Percentiles rank a stretch among this genome's conserved stretches.
These are phyloP conservation scores for Parauchenoglanis ngamensis DNA, from an alignment of 2,797 vertebrate species.

Conservation along the genomic window DNA sequence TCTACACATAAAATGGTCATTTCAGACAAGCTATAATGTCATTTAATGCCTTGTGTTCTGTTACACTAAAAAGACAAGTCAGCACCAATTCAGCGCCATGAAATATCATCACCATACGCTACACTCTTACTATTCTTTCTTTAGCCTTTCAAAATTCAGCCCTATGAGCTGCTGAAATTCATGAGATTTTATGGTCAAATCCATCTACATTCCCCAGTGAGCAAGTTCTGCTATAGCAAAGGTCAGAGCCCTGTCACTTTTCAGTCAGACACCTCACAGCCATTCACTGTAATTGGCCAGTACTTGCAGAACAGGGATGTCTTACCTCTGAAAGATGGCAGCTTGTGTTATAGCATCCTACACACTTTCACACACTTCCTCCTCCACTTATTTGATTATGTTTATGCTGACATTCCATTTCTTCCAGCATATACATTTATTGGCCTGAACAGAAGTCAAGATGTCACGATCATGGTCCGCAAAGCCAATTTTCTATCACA, in stretches of 20 bases:
- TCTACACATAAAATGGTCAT: neutral
- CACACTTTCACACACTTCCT: constrained; percentile 21
- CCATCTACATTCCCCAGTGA: constrained; percentile 43
- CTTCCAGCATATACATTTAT: constrained; percentile 59
- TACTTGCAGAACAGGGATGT: constrained; percentile 43
- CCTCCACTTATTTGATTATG: constrained; percentile 59
- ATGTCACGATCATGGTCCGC: constrained; percentile 48
- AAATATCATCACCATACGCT: neutral
- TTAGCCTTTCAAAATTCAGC: constrained; percentile 42
- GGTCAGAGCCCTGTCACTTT: constrained; percentile 63
- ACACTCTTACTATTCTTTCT: constrained; percentile 17
- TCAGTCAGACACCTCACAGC: constrained; percentile 49
- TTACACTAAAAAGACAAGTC: neutral
- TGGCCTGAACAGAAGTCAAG: constrained; percentile 62
- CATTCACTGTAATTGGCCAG: constrained; percentile 60
- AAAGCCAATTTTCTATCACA: constrained; percentile 10
- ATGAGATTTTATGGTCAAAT: constrained; percentile 42
- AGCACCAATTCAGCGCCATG: neutral
- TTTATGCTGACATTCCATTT: constrained; percentile 64
- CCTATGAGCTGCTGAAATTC: constrained; percentile 44
- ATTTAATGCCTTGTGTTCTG: neutral
- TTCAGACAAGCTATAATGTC: neutral
- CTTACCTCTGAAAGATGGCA: constrained; percentile 1
- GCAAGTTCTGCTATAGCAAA: constrained; percentile 41
- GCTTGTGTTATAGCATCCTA: constrained; percentile 29